A percentile compares a stretch with the other conserved stretches of the same genome.
Conservation (phyloP, 2,888 invertebrate genomes). For the Rotaria socialis region DNA sequence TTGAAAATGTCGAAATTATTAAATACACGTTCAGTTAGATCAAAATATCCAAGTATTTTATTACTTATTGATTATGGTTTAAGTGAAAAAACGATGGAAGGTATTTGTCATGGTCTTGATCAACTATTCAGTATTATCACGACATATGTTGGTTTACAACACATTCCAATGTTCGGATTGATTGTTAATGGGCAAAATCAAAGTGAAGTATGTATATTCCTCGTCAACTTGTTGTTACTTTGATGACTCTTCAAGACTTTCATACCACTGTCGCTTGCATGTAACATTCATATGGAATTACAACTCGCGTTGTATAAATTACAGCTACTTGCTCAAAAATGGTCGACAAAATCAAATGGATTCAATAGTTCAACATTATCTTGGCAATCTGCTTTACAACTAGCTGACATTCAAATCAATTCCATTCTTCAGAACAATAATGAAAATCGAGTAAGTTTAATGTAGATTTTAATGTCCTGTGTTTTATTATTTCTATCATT, state of each 20-base stretch:
- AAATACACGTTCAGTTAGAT: background rate
- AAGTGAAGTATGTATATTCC: background rate
- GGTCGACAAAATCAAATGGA: background rate
- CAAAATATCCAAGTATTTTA: background rate
- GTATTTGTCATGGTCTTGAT: background rate
- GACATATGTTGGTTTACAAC: background rate
- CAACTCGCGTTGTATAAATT: slow-evolving; percentile 4
- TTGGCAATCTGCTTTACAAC: slow-evolving; percentile 6
- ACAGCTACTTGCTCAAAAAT: slow-evolving; percentile 7
- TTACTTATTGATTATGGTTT: slow-evolving; percentile 17
- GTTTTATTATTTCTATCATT: too few relatives aligned
- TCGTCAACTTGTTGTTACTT: too few relatives aligned
- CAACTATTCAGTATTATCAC: background rate
- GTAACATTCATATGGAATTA: background rate
- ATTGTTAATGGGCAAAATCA: background rate
- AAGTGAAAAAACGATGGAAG: background rate
- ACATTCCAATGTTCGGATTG: background rate
- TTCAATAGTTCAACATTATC: background rate
- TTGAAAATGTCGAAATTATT: background rate
- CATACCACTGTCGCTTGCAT: background rate
- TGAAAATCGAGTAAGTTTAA: background rate
- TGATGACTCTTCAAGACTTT: background rate
- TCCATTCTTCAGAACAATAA: background rate
- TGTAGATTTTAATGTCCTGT: background rate
- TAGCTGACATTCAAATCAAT: background rate